phyloP scores from a whole-genome alignment of 2,797 vertebrate genomes.

The Agapornis canus region DNA sequence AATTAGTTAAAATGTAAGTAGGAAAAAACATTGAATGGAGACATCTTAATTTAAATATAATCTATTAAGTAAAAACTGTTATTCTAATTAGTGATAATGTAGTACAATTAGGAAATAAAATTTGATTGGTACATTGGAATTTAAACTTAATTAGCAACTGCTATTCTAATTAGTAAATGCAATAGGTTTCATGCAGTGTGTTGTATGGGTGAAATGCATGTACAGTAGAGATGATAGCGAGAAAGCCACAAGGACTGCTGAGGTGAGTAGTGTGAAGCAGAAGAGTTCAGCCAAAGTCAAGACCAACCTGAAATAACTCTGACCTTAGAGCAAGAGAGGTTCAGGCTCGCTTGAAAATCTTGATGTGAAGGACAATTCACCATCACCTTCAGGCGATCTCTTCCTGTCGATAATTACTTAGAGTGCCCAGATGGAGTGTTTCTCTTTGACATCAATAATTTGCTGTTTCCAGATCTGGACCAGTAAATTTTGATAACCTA shows the following conservation, averaged over 20 bases:
- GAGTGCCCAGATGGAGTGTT: not conserved
- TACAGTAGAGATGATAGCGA: not conserved
- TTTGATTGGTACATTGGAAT: conserved; percentile 73
- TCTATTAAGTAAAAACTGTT: conserved; percentile 72
- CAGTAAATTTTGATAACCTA: not conserved
- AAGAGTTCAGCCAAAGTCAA: not conserved
- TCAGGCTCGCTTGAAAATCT: rapidly evolving
- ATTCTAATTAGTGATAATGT: conserved; percentile 73
- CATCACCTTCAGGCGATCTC: not conserved
- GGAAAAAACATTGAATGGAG: conserved; percentile 55
- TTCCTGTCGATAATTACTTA: not conserved
- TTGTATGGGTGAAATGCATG: not conserved
- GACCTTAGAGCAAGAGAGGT: not conserved
- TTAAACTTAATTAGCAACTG: conserved; percentile 67
- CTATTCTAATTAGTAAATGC: conserved; percentile 67
- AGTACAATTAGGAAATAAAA: conserved; percentile 76
- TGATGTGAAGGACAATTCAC: not conserved
- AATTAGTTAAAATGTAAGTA: conserved; percentile 70
- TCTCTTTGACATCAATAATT: not conserved
- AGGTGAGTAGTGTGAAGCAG: not conserved
- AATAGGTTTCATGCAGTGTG: conserved; percentile 13
- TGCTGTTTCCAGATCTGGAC: not conserved
- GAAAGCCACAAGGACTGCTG: not conserved
- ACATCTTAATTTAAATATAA: conserved; percentile 72
- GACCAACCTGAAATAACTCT: not conserved